Evolutionary conservation across 2,797 vertebrate species (phyloP), one percentile per base, ranked within the genome.

Genomic region (Falco peregrinus): DNA sequence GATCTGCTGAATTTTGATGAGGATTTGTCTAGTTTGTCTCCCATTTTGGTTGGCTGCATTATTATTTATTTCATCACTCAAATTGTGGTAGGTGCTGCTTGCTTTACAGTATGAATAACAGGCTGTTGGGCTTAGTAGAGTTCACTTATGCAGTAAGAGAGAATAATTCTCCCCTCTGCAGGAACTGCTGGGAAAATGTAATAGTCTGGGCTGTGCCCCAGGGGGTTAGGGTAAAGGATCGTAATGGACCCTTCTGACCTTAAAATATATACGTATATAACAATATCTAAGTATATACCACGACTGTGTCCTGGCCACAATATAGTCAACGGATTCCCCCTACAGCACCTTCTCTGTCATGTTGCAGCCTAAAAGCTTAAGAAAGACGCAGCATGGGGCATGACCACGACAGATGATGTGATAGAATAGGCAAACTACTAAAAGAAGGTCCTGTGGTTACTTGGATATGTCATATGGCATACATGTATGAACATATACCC

Each of bases 61-160:
- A 95, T 94, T 97, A 95, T 96, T 96, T 97, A 96, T 96, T 94
- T 96, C 88, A 96, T 96, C 95, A 96, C 77, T 95, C 88, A 93
- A 87, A 96, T 95, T 95, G 91, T 95, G 86, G 88, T 95, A 95
- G 91, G 95, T 96, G 91, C 95, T 92, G 90, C 89, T 94, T 96
- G 86, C 92, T 90, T 93, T 93, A n/a, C 78, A 80, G 95, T 78
- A 48, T 90, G 94, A 95, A 95, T 96, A 96, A 93, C 90, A 92
- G 96, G 93, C 56, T 93, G 50, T 89, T 85, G 50, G 65, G 86
- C 89, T 95, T 69, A 12, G 78, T 13, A 45, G 84, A 95, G 78
- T 91, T 97, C 93, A 92, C 90, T 96, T 96, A 95, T 95, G 84
- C 94, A 91, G 81, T 2, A 85, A 86, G 50, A 47, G 24, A 94